Conservation (phyloP, 2,113 vertebrate genomes). For the Passerina amoena region DNA sequence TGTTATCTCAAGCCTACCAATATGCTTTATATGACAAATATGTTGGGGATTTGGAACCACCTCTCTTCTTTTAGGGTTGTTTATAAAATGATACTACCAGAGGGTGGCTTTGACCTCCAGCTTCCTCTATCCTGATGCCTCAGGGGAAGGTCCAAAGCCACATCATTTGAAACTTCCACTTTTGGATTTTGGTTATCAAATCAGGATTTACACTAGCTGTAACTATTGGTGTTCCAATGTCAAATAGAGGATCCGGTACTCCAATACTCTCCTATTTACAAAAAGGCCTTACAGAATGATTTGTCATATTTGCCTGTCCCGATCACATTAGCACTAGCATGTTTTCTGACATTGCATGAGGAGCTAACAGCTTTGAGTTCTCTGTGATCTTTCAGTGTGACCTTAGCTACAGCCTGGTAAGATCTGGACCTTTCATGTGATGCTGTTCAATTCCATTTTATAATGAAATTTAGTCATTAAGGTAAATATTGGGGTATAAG, state of each 20-base stretch:
- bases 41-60: not conserved
- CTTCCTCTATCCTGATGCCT: not conserved
- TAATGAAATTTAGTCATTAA: not conserved
- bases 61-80: not conserved
- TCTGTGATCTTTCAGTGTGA: not conserved
- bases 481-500: not conserved
- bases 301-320: not conserved
- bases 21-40: not conserved
- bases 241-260: not conserved
- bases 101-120: not conserved
- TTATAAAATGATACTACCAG: not conserved
- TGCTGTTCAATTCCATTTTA: not conserved
- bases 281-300: not conserved
- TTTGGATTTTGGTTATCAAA: not conserved
- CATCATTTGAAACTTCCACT: not conserved
- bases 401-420: not conserved
- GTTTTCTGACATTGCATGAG: not conserved
- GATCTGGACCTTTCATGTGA: not conserved
- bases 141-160: not conserved
- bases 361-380: not conserved
- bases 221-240: not conserved
- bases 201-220: not conserved
- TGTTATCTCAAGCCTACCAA: not conserved
- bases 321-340: fast-evolving
- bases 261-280: not conserved